Evolutionary conservation across 2,888 invertebrate genomes (phyloP).

Genomic region (Himalopsyche tibetana): DNA sequence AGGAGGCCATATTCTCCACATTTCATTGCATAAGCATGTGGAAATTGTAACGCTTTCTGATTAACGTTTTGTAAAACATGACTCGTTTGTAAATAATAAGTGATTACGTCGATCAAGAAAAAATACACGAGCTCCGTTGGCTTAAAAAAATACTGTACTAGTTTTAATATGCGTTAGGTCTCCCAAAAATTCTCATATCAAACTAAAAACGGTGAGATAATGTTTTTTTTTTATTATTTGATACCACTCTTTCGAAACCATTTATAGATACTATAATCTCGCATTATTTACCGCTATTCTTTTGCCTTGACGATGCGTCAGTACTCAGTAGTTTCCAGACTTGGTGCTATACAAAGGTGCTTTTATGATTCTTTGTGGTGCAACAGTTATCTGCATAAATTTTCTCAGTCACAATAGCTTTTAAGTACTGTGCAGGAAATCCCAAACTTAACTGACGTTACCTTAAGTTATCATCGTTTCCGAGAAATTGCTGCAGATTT

Average conservation of each 20-base stretch:
- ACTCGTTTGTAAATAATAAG: too few species aligned
- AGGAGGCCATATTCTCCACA: too few species aligned
- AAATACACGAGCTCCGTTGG: too few species aligned
- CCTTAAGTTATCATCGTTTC: not conserved
- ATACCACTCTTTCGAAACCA: not conserved
- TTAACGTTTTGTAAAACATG: too few species aligned
- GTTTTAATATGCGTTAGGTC: not conserved
- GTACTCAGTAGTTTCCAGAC: not conserved
- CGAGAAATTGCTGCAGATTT: too few species aligned
- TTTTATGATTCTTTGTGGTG: not conserved
- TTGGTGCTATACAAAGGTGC: not conserved
- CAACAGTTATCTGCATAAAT: slow-evolving; percentile 1
- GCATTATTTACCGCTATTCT: not conserved
- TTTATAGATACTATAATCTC: slow-evolving; percentile 7
- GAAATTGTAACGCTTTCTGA: too few species aligned
- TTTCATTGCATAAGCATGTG: too few species aligned
- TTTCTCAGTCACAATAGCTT: not conserved
- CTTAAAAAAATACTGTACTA: too few species aligned
- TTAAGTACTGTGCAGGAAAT: not conserved
- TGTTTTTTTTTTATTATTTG: not conserved
- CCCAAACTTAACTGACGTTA: not conserved
- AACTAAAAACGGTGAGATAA: not conserved
- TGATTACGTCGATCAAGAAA: too few species aligned
- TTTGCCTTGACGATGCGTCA: not conserved
- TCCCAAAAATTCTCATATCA: not conserved